These are phyloP conservation scores for Rhimphoctona megacephalus DNA, from an alignment of 2,888 invertebrate species.

Conservation along the genomic window DNA sequence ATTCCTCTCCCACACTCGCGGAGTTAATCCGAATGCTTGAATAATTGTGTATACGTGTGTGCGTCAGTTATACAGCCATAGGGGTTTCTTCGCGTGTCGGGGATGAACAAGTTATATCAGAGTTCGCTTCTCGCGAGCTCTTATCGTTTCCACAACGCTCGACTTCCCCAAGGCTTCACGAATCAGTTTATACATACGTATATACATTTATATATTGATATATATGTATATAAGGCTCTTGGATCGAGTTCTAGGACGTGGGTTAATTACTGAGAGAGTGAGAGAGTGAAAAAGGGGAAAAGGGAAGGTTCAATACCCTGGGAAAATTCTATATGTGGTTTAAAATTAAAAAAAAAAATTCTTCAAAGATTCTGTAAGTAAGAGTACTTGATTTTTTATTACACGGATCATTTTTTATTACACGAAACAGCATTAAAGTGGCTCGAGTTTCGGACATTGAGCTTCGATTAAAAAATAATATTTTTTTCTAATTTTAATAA, in stretches of 20 bases:
- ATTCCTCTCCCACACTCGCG: slow-evolving; percentile 57
- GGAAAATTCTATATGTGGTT: slow-evolving; percentile 25
- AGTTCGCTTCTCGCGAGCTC: slow-evolving; percentile 72
- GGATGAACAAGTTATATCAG: slow-evolving; percentile 72
- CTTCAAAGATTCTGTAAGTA: background rate
- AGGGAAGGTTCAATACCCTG: slow-evolving; percentile 34
- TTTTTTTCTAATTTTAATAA: background rate
- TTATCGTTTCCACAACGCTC: slow-evolving; percentile 75
- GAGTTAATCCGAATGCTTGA: slow-evolving; percentile 60
- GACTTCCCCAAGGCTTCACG: slow-evolving; percentile 69
- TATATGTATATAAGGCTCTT: slow-evolving; percentile 10
- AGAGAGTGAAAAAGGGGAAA: background rate
- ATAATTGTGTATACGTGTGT: slow-evolving; percentile 49
- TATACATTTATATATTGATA: slow-evolving; percentile 37
- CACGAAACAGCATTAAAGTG: too few relatives aligned
- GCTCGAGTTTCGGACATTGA: background rate
- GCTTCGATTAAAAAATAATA: background rate
- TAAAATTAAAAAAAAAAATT: slow-evolving; percentile 30
- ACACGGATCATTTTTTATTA: background rate
- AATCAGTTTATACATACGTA: slow-evolving; percentile 28
- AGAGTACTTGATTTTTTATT: background rate
- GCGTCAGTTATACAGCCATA: slow-evolving; percentile 35
- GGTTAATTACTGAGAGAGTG: slow-evolving; percentile 59
- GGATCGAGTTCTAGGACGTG: slow-evolving; percentile 38
- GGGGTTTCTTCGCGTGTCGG: slow-evolving; percentile 54